Evolutionary conservation across 2,888 invertebrate genomes (phyloP).

Genomic region (Macaria notata): DNA sequence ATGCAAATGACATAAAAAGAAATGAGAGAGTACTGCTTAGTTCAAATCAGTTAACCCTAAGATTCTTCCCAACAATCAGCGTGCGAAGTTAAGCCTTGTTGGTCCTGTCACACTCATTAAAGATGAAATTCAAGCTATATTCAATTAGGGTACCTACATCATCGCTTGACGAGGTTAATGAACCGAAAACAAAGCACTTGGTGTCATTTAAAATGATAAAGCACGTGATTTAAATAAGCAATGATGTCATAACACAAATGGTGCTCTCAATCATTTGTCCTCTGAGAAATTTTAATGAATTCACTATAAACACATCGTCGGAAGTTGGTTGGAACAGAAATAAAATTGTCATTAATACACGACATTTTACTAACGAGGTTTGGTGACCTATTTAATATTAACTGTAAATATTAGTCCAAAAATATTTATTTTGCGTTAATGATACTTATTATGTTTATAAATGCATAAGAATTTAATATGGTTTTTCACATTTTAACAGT

Average conservation of each 20-base stretch:
- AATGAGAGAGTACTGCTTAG: constrained; percentile 46
- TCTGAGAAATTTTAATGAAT: constrained; percentile 59
- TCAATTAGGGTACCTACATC: constrained; percentile 64
- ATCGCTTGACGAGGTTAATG: constrained; percentile 47
- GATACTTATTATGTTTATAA: too few relatives aligned
- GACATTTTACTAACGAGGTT: constrained; percentile 55
- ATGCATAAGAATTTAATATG: too few relatives aligned
- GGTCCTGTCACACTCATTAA: constrained; percentile 61
- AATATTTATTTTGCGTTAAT: too few relatives aligned
- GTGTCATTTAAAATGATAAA: constrained; percentile 34
- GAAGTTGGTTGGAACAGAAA: constrained; percentile 42
- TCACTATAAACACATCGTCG: constrained; percentile 51
- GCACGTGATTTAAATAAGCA: constrained; percentile 30
- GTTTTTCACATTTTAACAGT: too few relatives aligned
- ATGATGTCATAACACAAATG: constrained; percentile 50
- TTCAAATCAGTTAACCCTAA: constrained; percentile 73
- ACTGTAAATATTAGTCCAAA: too few relatives aligned
- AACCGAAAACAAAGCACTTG: constrained; percentile 36
- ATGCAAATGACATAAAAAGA: constrained; percentile 36
- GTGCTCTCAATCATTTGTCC: constrained; percentile 41
- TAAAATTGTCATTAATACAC: constrained; percentile 56
- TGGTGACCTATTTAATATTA: constrained; percentile 30
- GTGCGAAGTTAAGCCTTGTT: constrained; percentile 72
- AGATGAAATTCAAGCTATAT: constrained; percentile 67
- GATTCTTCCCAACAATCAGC: constrained; percentile 75